These are phyloP conservation scores for Drosophila neonasuta DNA, from an alignment of 2,888 invertebrate genomes.

Conservation along the genomic window DNA sequence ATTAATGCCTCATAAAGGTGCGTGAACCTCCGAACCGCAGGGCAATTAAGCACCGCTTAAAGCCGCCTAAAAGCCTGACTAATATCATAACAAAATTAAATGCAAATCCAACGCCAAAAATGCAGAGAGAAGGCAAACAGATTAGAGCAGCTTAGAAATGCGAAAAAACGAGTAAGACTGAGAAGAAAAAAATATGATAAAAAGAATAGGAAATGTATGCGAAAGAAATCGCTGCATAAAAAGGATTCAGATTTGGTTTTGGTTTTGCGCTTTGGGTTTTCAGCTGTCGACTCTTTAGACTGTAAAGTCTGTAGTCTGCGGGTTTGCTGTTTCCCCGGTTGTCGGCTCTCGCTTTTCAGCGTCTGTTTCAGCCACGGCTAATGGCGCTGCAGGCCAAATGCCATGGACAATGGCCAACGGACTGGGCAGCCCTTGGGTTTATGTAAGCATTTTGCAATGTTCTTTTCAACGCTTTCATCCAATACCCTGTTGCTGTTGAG, in stretches of 20 bases:
- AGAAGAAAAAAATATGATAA: constrained; percentile 17
- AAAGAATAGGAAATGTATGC: constrained; percentile 28
- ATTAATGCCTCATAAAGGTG: constrained; percentile 24
- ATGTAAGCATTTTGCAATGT: constrained; percentile 45
- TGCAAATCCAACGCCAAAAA: constrained; percentile 31
- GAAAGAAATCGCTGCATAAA: constrained; percentile 61
- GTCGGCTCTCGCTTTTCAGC: constrained; percentile 12
- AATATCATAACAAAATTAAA: constrained; percentile 57
- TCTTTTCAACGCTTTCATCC: constrained; percentile 31
- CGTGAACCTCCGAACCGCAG: constrained; percentile 12
- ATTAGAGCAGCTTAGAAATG: constrained; percentile 69
- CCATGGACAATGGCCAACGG: constrained; percentile 44
- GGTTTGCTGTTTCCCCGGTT: constrained; percentile 13
- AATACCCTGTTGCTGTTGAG: background rate
- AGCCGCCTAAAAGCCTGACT: constrained; percentile 44
- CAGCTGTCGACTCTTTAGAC: constrained; percentile 10
- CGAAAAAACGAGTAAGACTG: constrained; percentile 11
- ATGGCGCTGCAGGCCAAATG: constrained; percentile 69
- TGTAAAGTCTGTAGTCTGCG: background rate
- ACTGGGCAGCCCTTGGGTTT: constrained; percentile 35
- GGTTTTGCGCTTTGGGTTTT: constrained; percentile 43
- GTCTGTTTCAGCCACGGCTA: constrained; percentile 55
- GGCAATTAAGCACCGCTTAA: constrained; percentile 51
- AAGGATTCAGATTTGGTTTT: constrained; percentile 55
- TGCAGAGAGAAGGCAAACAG: constrained; percentile 55